Base-by-base conservation (phyloP, 2,797 vertebrate species). In the Eulemur coronatus region DNA sequence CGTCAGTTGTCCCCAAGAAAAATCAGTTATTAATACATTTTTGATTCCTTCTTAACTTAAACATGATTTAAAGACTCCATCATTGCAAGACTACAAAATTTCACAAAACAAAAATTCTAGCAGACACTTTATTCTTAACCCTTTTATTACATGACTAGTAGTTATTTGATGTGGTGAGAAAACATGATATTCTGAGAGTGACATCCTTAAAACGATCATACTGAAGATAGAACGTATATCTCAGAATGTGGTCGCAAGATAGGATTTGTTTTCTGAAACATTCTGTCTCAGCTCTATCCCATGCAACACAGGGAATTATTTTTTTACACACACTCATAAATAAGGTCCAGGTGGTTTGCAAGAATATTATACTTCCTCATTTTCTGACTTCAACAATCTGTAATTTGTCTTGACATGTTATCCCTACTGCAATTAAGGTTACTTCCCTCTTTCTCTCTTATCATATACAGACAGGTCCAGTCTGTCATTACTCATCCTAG, bases 381-480 rank as follows among this genome's bases (percentile, higher is more conserved):
- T 87, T 96, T 94, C 82, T 86, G 24, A 50, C 82, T 65, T 59
- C 57, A 79, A 78, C 80, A 57, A 70, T 76, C 76, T 94, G 14
- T 95, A 67, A 94, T 94, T 96, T 96, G 90, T 93, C 75, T 73
- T 95, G 61, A 86, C 70, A 72, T 86, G 63, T 75, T 72, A 55
- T 89, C 41, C 6, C 33, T 69, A 15, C 85, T 88, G 20, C 46
- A 95, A 30, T 79, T 92, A 94, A 84, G 63, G 33, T 63, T 84
- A 48, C 52, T 84, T 91, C n/a, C 69, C 69, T 86, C 69, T 59
- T 85, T 88, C 63, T 92, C n/a, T 55, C 41, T 61, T 89, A 85
- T n/a, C 72, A 55, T 4, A 84, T 6, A 17, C 15, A 89, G 90
- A 43, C 89, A 12, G 11, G 1, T 78, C 78, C 76, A 84, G 78